Evolutionary conservation across 2,113 vertebrate genomes (phyloP), one percentile per base, ranked within the genome.

Genomic region (Cebidichthys violaceus): DNA sequence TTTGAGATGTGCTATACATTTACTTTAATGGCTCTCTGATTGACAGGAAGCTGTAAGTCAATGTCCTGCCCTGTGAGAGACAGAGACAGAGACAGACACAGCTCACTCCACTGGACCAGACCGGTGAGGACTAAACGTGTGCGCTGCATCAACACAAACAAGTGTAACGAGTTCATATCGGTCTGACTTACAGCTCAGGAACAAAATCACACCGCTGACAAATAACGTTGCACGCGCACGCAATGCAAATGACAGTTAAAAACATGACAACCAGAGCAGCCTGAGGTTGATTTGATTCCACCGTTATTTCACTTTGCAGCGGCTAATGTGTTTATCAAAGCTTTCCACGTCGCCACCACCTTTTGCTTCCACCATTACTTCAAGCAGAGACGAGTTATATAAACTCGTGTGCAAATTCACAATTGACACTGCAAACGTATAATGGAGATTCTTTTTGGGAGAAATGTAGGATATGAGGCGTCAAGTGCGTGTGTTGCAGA

Each of bases 31-130:
- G 14, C 59, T 47, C 13, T 77, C 13, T 41, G 52, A 80, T 84
- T 76, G 54, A 86, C 79, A 77, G 64, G 78, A 85, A 79, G 74
- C 85, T 70, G 0, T 43, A 79, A 78, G 54, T 9, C 57, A 80
- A 41, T 78, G 74, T 74, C 79, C 69, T 77, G 50, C 50, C 55
- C 22, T 82, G 22, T 43, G 24, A 72, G 6, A 75, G 33, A 22
- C 45, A 55, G 52, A 50, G 47, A 45, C 57, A 62, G 43, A 24
- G 10, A 37, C n/a, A 65, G 11, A 68, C 55, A 69, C 27, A 27
- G n/a, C 11, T 13, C 27, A n/a, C 1, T 14, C 18, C 37, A 41
- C n/a, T n/a, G n/a, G n/a, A n/a, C n/a, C n/a, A n/a, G n/a, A n/a
- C n/a, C n/a, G n/a, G n/a, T n/a, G n/a, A n/a, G n/a, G n/a, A n/a